Conservation (phyloP, 2,113 vertebrate genomes). For the Oxyruncus cristatus region DNA sequence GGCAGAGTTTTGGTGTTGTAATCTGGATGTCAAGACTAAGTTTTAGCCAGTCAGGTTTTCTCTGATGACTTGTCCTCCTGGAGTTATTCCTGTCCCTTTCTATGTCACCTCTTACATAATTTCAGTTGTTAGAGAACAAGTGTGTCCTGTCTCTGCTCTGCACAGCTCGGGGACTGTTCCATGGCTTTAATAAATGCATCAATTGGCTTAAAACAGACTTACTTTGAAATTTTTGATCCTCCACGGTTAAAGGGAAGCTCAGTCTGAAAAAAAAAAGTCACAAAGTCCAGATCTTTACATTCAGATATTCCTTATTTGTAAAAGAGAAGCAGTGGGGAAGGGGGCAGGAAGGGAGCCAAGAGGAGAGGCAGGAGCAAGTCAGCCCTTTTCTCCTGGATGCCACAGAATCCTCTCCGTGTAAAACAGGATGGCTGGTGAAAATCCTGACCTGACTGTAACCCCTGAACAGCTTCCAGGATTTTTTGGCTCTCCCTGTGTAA, state of each 20-base stretch:
- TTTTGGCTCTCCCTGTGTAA: not conserved
- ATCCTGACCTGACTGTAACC: constrained; percentile 23
- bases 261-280: not conserved
- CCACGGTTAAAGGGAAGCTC: not conserved
- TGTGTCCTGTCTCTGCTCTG: not conserved
- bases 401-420: not conserved
- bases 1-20: not conserved
- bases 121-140: not conserved
- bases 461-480: constrained; percentile 11
- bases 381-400: not conserved
- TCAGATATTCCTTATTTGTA: not conserved
- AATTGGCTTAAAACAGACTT: not conserved
- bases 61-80: not conserved
- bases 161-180: not conserved
- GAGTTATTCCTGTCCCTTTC: not conserved
- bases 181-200: not conserved
- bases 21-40: not conserved
- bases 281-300: not conserved
- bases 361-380: not conserved
- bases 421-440: constrained; percentile 1
- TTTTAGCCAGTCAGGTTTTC: not conserved
- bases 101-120: not conserved
- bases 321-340: not conserved
- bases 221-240: not conserved
- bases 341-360: not conserved